Evolutionary conservation across 2,797 vertebrate species (phyloP), one percentile per base, ranked within the genome.

Genomic region (Eupleurogrammus muticus): DNA sequence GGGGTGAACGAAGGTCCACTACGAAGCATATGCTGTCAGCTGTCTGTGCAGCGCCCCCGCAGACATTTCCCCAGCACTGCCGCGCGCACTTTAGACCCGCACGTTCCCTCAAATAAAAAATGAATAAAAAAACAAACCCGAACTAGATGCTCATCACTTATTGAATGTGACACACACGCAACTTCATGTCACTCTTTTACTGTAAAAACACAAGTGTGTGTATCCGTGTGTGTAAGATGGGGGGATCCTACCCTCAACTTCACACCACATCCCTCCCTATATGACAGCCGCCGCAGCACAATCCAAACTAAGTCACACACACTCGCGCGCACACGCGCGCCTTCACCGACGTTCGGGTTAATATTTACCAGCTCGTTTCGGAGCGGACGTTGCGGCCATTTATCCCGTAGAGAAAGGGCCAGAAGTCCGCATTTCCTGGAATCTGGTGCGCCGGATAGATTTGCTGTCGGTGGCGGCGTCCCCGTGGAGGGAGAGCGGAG

Each of bases 381-480:
- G 79, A 48, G 40, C 75, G 76, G 36, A 47, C 35, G 79, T 76
- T 85, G 92, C 83, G 87, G 84, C 79, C 91, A 68, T 92, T 87
- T 91, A 91, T 87, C 90, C 90, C 80, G 84, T 54, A 54, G 60
- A 67, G 76, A 86, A 85, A 71, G 83, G 75, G 84, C 85, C 89
- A 87, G 68, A 77, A 80, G 81, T 93, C 92, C 82, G 92, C 93
- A 93, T 94, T 93, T 92, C 90, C 91, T 91, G 89, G 89, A 85
- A 76, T 64, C 77, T 77, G 89, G 74, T 56, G 85, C 64, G 74
- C 75, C 23, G 73, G 79, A 62, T 54, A 28, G 71, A 77, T 76
- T 53, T 38, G 81, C 66, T 68, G 44, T 75, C 77, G 70, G 69
- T 59, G 75, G 49, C 84, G 60, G 80, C 65, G 83, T 58, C 68